A percentile compares a stretch with the other conserved stretches of the same genome.
Evolutionary conservation across 2,888 invertebrate species (phyloP).

Genomic region (Drosophila dives): DNA sequence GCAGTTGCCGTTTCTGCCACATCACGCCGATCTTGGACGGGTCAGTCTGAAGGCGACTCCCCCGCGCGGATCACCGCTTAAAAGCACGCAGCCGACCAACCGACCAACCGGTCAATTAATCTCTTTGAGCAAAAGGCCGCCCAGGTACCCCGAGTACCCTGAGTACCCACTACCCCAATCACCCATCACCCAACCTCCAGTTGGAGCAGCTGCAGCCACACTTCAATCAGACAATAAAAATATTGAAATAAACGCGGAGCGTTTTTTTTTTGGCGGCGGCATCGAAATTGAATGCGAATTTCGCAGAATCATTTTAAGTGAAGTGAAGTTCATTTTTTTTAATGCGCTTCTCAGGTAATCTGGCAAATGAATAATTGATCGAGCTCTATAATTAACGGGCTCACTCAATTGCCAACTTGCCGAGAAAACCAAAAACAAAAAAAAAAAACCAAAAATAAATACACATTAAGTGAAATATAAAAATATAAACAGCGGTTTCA

Average conservation of each 20-base stretch:
- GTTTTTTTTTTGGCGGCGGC: constrained; percentile 19
- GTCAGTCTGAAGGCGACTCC: constrained; percentile 23
- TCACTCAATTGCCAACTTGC: constrained; percentile 73
- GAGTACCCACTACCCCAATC: constrained; percentile 2
- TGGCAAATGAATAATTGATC: constrained; percentile 79
- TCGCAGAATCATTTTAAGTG: constrained; percentile 79
- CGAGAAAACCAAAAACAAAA: constrained; percentile 28
- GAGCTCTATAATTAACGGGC: constrained; percentile 77
- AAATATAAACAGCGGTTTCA: neutral
- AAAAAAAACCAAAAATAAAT: constrained; percentile 26
- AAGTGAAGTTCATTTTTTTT: constrained; percentile 64
- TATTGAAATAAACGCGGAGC: constrained; percentile 67
- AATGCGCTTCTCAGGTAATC: constrained; percentile 67
- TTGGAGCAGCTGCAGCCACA: constrained; percentile 58
- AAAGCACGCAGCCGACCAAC: constrained; percentile 45
- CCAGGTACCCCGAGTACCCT: constrained; percentile 14
- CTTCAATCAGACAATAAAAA: constrained; percentile 79
- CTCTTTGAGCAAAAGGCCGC: constrained; percentile 72
- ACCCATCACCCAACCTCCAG: neutral
- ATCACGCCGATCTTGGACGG: constrained; percentile 26
- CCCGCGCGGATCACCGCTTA: constrained; percentile 38
- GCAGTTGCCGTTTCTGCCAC: constrained; percentile 57
- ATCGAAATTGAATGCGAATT: constrained; percentile 62
- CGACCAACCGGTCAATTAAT: constrained; percentile 58
- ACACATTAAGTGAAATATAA: neutral